phyloP scores from a whole-genome alignment of 1,140 invertebrate species.

The Achatina immaculata region DNA sequence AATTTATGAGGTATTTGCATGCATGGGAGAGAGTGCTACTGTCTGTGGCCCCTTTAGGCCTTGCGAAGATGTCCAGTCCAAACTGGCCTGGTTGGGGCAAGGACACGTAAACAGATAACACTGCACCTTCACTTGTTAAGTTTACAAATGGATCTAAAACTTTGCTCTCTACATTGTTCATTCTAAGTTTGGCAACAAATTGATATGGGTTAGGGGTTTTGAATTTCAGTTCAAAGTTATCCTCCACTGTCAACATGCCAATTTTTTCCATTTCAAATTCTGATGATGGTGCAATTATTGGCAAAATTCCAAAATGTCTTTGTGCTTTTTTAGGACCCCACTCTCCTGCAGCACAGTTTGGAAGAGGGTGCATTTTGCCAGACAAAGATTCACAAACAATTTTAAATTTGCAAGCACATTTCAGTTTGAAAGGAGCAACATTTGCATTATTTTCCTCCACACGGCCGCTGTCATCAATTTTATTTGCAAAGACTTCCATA shows the following conservation, averaged over 20 bases:
- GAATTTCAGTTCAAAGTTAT: constrained; percentile 91
- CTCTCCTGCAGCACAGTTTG: constrained; percentile 97
- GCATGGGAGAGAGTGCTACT: constrained; percentile 97
- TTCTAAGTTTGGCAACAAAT: constrained; percentile 97
- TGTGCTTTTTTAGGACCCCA: constrained; percentile 98
- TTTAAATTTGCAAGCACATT: constrained; percentile 99
- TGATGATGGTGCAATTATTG: constrained; percentile 65
- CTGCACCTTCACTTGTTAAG: constrained; percentile 78
- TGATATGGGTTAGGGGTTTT: constrained; percentile 94
- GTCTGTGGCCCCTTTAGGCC: constrained; percentile 80
- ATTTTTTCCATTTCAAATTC: constrained; percentile 53
- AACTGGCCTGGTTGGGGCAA: constrained; percentile 95
- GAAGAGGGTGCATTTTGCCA: constrained; percentile 95
- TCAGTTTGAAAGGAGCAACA: constrained; percentile 91
- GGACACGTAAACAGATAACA: constrained; percentile 89
- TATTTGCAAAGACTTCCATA: constrained; percentile 98
- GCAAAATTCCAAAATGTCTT: constrained; percentile 80
- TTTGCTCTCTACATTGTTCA: constrained; percentile 92
- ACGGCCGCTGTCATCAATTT: constrained; percentile 76
- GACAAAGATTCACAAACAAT: constrained; percentile 92
- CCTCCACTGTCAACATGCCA: constrained; percentile 66
- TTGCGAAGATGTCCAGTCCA: constrained; percentile 96
- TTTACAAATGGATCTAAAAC: constrained; percentile 66
- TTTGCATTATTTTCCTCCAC: constrained; percentile 55
- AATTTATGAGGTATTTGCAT: constrained; percentile 98